A percentile compares a stretch with the other conserved stretches of the same genome.
phyloP scores from a whole-genome alignment of 1,140 invertebrate species.

The Ceratina japonica region DNA sequence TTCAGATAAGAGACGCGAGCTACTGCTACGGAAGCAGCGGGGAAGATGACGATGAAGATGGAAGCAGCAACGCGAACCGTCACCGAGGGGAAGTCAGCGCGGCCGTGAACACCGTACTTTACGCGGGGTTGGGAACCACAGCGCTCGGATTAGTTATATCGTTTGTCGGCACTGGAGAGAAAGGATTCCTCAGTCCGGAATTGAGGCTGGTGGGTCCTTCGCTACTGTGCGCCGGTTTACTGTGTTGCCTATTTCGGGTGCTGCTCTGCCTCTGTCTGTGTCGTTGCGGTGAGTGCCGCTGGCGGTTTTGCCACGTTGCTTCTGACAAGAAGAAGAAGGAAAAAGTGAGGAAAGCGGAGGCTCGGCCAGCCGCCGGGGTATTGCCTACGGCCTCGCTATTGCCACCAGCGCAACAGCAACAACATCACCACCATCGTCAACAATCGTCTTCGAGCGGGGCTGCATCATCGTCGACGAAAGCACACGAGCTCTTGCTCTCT shows the following conservation, averaged over 20 bases:
- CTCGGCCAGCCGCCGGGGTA: slow-evolving; percentile 50
- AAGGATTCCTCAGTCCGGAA: slow-evolving; percentile 92
- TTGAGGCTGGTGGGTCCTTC: slow-evolving; percentile 90
- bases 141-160: slow-evolving; percentile 91
- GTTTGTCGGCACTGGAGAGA: slow-evolving; percentile 93
- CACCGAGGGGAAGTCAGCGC: slow-evolving; percentile 81
- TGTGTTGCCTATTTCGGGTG: slow-evolving; percentile 82
- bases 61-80: slow-evolving; percentile 68
- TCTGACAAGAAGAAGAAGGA: slow-evolving; percentile 66
- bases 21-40: slow-evolving; percentile 84
- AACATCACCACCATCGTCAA: slow-evolving; percentile 16
- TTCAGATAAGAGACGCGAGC: slow-evolving; percentile 87
- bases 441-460: slow-evolving; percentile 50
- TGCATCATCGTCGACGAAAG: slow-evolving; percentile 62
- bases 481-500: slow-evolving; percentile 73
- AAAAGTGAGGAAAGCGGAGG: slow-evolving; percentile 64
- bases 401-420: slow-evolving; percentile 52
- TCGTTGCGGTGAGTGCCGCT: slow-evolving; percentile 76
- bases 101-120: slow-evolving; percentile 88
- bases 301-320: slow-evolving; percentile 66
- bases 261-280: slow-evolving; percentile 83
- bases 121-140: slow-evolving; percentile 90
- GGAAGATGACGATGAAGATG: slow-evolving; percentile 81
- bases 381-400: slow-evolving; percentile 69
- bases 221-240: slow-evolving; percentile 82